A percentile compares a stretch with the other conserved stretches of the same genome.
Evolutionary conservation across 37 sponge, comb jelly and placozoan species (phyloP).

Genomic region (Bolinopsis microptera): DNA sequence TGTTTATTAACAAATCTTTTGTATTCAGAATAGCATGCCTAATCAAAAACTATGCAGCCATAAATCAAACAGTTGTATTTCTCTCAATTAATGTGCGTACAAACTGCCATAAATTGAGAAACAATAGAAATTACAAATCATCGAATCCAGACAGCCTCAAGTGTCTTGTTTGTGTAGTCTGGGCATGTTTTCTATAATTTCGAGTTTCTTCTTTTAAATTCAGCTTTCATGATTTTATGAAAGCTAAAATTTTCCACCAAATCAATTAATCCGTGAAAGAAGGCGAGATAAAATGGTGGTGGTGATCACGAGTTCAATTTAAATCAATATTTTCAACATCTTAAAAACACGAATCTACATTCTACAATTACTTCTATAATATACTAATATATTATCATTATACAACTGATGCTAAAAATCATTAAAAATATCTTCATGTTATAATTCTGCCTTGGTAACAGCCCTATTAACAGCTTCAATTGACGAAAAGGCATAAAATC

Average conservation of each 20-base stretch:
- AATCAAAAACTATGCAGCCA: not conserved
- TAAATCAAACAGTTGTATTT: not conserved
- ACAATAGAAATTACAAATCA: too few relatives aligned
- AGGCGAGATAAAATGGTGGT: too few relatives aligned
- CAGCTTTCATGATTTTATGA: not conserved
- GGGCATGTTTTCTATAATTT: not conserved
- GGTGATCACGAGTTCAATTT: not conserved
- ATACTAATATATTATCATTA: slow-evolving; percentile 1
- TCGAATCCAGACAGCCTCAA: too few relatives aligned
- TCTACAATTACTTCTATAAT: not conserved
- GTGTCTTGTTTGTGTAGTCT: too few relatives aligned
- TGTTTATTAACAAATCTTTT: not conserved
- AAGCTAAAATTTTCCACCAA: too few relatives aligned
- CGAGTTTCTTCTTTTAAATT: not conserved
- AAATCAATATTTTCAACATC: slow-evolving; percentile 14
- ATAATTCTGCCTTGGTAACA: not conserved
- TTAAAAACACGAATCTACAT: slow-evolving; percentile 32
- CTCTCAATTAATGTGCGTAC: not conserved
- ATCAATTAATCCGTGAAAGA: too few relatives aligned
- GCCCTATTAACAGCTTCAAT: not conserved
- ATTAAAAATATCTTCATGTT: not conserved
- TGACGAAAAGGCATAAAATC: not conserved
- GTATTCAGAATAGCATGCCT: not conserved
- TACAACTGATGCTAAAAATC: slow-evolving; percentile 57
- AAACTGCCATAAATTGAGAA: not conserved